Evolutionary conservation across 2,113 vertebrate genomes (phyloP).

Genomic region (Paradoxurus hermaphroditus): DNA sequence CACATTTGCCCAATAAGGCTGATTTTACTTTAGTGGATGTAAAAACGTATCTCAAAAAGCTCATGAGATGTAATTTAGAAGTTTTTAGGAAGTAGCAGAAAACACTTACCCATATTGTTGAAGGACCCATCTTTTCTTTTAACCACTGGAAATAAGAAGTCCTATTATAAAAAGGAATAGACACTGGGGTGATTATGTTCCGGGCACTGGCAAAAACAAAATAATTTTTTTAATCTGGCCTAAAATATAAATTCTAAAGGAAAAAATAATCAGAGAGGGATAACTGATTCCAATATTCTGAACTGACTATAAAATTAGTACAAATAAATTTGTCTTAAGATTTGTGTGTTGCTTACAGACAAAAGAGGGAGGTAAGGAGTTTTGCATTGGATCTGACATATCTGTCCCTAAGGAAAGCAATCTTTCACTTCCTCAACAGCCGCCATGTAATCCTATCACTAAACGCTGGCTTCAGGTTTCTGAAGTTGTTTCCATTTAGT

Average conservation of each 20-base stretch:
- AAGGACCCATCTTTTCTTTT: not conserved
- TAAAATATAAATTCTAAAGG: constrained; percentile 11
- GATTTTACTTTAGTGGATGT: not conserved
- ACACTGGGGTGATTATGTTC: not conserved
- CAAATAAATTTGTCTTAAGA: not conserved
- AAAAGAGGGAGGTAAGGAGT: not conserved
- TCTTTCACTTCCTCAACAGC: not conserved
- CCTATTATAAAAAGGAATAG: not conserved
- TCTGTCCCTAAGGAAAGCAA: not conserved
- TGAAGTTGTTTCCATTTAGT: not conserved
- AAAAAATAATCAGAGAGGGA: not conserved
- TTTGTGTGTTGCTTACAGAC: not conserved
- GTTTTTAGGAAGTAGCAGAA: not conserved
- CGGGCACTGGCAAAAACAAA: not conserved
- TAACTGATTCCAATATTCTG: not conserved
- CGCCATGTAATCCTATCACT: not conserved
- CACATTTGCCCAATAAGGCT: not conserved
- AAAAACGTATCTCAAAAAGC: not conserved
- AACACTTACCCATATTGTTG: not conserved
- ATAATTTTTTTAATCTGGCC: not conserved
- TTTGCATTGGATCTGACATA: not conserved
- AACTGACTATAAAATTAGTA: not conserved
- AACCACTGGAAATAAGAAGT: not conserved
- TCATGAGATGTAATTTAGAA: not conserved
- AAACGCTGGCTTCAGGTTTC: not conserved